Percentiles rank a stretch among this genome's conserved stretches.
Conservation (phyloP, 1,140 invertebrate species). For the Tetragonula clypearis region DNA sequence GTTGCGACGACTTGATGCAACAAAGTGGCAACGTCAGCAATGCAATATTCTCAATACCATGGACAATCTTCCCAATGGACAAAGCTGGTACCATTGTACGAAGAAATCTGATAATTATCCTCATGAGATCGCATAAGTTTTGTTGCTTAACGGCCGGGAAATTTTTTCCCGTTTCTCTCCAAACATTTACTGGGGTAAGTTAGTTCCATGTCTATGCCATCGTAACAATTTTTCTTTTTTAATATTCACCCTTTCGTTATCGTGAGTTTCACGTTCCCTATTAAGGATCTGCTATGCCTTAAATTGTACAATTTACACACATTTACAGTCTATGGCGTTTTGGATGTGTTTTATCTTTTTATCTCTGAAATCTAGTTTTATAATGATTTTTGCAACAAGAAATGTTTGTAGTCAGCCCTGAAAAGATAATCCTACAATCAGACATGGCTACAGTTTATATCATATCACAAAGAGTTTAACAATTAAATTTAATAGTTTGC, state of each 20-base stretch:
- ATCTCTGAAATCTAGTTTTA: too few species aligned
- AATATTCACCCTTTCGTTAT: neutral
- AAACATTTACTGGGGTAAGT: slow-evolving; percentile 59
- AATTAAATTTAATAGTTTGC: too few species aligned
- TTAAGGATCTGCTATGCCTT: too few species aligned
- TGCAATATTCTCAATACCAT: slow-evolving; percentile 35
- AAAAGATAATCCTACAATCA: too few species aligned
- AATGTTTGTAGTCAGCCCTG: too few species aligned
- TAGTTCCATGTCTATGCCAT: neutral
- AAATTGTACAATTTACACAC: too few species aligned
- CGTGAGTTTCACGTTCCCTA: too few species aligned
- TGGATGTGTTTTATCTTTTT: too few species aligned
- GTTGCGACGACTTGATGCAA: slow-evolving; percentile 44
- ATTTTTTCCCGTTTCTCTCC: slow-evolving; percentile 56
- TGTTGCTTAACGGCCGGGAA: slow-evolving; percentile 54
- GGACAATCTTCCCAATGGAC: slow-evolving; percentile 24
- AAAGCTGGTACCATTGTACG: slow-evolving; percentile 21
- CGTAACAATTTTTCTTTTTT: neutral
- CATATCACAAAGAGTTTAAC: too few species aligned
- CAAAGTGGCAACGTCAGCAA: slow-evolving; percentile 46
- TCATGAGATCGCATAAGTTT: slow-evolving; percentile 35
- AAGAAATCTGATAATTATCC: slow-evolving; percentile 43
- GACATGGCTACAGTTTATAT: too few species aligned
- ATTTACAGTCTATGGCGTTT: too few species aligned
- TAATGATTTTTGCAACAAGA: too few species aligned